Base-by-base conservation (phyloP, 2,888 invertebrate species). In the Miltochrista miniata region DNA sequence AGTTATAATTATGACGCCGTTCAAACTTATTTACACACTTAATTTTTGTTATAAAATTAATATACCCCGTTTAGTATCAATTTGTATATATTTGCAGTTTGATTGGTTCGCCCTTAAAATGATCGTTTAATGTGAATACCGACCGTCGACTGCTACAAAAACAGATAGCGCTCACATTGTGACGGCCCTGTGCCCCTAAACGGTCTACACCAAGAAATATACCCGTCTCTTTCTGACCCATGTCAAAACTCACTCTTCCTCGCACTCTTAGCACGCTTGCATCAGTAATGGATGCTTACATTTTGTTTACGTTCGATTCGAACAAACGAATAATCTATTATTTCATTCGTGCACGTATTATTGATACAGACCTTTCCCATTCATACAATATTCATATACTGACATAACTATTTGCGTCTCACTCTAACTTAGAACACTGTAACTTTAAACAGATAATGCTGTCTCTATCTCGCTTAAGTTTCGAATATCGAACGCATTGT, bases 31-130 rank as follows among this genome's bases (percentile, higher is more conserved):
- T 91, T 90, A 87, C 91, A 89, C 90, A 90, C 89, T 91, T 91
- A 90, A 90, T 91, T 91, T 91, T 91, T 90, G 90, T 90, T 89
- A 90, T 91, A 90, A 90, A 90, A 91, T 91, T 91, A 91, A 90
- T 90, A 90, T 86, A 90, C 88, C 86, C 87, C 89, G 90, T 90
- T 91, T 91, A 91, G 90, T 90, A 90, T 88, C 87, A 90, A 91
- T 91, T 91, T 91, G 91, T 90, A 88, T 89, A 85, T 88, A 90
- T 90, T 90, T 90, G 82, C 87, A 80, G 85, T 89, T 88, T 90
- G 90, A 90, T 91, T 90, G 91, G 90, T 87, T 85, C 87, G 85
- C 88, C 87, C 86, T 88, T 87, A 87, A 85, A 87, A 84, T 89
- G 90, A 89, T 90, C 90, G 90, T 81, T 89, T 90, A 89, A 89